Evolutionary conservation across 2,888 invertebrate genomes (phyloP).

Genomic region (Platerodrilus igneus): DNA sequence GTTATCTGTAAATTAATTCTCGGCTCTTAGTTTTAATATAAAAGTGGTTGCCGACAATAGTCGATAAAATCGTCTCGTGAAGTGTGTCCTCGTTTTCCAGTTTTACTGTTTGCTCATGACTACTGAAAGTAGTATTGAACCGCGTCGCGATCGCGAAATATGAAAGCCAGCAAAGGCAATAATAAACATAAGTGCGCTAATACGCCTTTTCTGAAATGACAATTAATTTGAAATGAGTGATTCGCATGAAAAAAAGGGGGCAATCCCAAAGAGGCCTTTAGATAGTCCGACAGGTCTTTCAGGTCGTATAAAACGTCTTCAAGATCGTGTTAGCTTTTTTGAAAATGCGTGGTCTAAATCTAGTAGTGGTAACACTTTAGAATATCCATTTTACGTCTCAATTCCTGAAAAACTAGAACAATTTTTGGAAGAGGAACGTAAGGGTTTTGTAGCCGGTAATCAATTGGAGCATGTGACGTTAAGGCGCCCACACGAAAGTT

Average conservation of each 20-base stretch:
- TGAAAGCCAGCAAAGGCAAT: conserved; percentile 20
- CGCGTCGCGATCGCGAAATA: conserved; percentile 39
- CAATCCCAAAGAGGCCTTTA: conserved; percentile 34
- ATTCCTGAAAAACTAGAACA: conserved; percentile 35
- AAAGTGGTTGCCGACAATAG: conserved; percentile 17
- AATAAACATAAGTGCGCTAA: conserved; percentile 19
- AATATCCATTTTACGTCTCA: conserved; percentile 8
- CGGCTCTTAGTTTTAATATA: not conserved
- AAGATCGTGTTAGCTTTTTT: conserved; percentile 73
- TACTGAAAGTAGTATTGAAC: conserved; percentile 47
- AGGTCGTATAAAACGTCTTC: conserved; percentile 51
- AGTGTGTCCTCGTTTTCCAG: conserved; percentile 24
- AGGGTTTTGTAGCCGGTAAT: conserved; percentile 36
- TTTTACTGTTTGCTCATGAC: conserved; percentile 29
- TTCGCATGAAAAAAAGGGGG: conserved; percentile 36
- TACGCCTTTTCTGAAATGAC: conserved; percentile 13
- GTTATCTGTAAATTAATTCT: conserved; percentile 13
- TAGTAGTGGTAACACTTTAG: conserved; percentile 11
- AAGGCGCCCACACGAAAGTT: conserved; percentile 52
- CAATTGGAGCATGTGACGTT: conserved; percentile 59
- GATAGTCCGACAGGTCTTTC: conserved; percentile 40
- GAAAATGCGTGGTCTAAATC: conserved; percentile 72
- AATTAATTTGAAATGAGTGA: conserved; percentile 27
- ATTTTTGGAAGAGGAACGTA: conserved; percentile 34
- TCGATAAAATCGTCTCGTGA: conserved; percentile 33